These are phyloP conservation scores for Polyergus mexicanus DNA, from an alignment of 1,140 invertebrate genomes.

Conservation along the genomic window DNA sequence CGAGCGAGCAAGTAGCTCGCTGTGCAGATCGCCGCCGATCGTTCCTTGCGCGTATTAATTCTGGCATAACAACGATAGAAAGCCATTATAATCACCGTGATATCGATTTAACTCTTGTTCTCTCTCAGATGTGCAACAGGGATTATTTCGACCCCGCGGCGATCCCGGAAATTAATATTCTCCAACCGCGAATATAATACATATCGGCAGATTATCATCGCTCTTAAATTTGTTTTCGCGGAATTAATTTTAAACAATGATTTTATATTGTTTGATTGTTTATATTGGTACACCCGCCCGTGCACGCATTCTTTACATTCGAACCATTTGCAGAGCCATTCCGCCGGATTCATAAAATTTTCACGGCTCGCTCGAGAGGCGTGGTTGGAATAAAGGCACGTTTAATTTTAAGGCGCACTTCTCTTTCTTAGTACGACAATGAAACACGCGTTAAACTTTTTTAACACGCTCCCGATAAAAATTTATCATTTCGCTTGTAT, in stretches of 20 bases:
- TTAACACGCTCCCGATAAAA: conserved; percentile 25
- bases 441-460: conserved; percentile 51
- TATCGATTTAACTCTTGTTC: conserved; percentile 43
- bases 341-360: conserved; percentile 67
- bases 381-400: conserved; percentile 60
- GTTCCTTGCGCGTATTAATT: conserved; percentile 63
- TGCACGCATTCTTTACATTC: conserved; percentile 64
- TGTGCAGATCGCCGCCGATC: conserved; percentile 47
- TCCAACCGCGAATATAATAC: conserved; percentile 69
- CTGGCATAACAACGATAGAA: conserved; percentile 24
- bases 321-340: conserved; percentile 70
- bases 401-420: conserved; percentile 70
- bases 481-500: conserved; percentile 38
- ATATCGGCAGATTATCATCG: conserved; percentile 73
- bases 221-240: conserved; percentile 58
- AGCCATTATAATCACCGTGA: conserved; percentile 41
- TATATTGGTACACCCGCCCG: conserved; percentile 7
- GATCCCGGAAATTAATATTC: conserved; percentile 71
- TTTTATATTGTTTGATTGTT: neutral
- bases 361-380: conserved; percentile 54
- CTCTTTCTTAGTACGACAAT: conserved; percentile 45
- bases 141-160: conserved; percentile 55
- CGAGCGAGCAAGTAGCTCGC: conserved; percentile 38
- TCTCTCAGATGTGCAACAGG: conserved; percentile 41
- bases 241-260: conserved; percentile 72